Evolutionary conservation across 2,113 vertebrate species (phyloP).

Genomic region (Ranitomeya variabilis): DNA sequence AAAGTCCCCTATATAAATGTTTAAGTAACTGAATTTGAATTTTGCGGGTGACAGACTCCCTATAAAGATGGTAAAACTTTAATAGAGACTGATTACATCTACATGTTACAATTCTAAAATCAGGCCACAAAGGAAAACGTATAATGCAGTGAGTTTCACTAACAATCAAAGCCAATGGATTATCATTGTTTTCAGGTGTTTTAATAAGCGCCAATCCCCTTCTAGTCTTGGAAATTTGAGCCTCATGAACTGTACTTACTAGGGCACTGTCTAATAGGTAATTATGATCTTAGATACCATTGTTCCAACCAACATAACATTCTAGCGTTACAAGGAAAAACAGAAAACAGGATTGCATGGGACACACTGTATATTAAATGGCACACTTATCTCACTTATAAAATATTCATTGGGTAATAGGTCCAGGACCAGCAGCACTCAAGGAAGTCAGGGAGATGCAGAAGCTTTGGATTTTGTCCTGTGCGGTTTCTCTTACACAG

Average conservation of each 20-base stretch:
- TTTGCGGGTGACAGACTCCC: no score
- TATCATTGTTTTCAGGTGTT: neutral
- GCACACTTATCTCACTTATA: neutral
- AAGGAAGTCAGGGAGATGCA: no score
- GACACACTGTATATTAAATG: neutral
- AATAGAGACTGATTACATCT: no score
- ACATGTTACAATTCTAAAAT: neutral
- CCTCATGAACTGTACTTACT: neutral
- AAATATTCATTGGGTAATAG: neutral
- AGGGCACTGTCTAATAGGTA: neutral
- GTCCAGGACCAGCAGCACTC: neutral
- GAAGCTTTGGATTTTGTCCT: no score
- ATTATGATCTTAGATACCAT: neutral
- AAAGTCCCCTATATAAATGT: no score
- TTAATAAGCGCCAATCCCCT: neutral
- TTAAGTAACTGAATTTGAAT: no score
- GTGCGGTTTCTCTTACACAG: no score
- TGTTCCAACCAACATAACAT: constrained; percentile 3
- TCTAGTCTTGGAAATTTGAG: neutral
- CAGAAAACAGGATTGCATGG: neutral
- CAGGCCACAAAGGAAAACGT: neutral
- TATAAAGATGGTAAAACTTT: no score
- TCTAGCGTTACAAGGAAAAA: neutral
- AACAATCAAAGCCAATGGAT: neutral
- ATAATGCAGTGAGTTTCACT: neutral